Evolutionary conservation across 1,140 invertebrate species (phyloP).

Genomic region (Eriosoma lanigerum): DNA sequence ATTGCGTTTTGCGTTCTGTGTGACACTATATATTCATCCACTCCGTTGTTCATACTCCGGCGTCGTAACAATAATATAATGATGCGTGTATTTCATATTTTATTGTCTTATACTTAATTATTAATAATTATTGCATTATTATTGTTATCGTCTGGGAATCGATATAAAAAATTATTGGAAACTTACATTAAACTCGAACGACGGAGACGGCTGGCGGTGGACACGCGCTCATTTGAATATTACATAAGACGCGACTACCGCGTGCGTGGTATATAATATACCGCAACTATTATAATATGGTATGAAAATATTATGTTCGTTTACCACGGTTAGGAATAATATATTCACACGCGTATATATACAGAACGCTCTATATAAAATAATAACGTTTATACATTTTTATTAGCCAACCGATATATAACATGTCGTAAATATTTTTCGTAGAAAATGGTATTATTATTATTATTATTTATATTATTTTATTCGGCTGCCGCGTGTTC

Average conservation of each 20-base stretch:
- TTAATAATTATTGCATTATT: background rate
- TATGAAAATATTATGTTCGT: too few species aligned
- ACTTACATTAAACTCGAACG: too few species aligned
- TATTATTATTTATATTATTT: background rate
- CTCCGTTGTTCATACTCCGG: too few species aligned
- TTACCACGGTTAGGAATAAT: too few species aligned
- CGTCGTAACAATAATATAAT: too few species aligned
- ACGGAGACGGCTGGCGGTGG: background rate
- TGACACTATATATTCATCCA: too few species aligned
- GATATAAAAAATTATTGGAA: background rate
- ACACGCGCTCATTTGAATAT: background rate
- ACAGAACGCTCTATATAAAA: background rate
- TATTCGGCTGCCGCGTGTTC: slow-evolving; percentile 14
- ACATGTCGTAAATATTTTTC: background rate
- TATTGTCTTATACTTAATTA: background rate
- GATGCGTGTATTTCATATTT: background rate
- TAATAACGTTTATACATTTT: background rate
- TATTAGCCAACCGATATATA: too few species aligned
- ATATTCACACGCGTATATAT: too few species aligned
- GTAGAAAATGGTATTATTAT: background rate
- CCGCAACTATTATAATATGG: too few species aligned
- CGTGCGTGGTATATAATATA: too few species aligned
- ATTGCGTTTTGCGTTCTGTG: too few species aligned
- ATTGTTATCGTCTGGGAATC: background rate
- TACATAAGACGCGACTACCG: too few species aligned